Base-by-base conservation (phyloP, 2,888 invertebrate species). In the Arge pagana region DNA sequence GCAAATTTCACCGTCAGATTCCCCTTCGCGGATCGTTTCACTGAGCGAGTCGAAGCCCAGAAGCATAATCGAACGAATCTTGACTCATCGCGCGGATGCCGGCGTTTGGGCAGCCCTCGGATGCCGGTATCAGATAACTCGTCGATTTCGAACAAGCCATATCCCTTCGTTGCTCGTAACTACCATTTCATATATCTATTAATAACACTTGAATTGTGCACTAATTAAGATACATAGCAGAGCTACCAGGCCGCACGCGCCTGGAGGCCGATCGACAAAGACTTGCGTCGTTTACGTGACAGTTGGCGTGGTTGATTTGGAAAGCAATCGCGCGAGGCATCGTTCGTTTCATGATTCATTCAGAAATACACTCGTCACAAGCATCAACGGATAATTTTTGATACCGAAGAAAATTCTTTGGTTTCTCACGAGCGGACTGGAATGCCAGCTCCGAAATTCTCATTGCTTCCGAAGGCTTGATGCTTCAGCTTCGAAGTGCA, bases 231-330 rank as follows among this genome's bases (percentile, higher is more conserved):
- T 31, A 42, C 13, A 42, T 42, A 18, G 24, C 31, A 16, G 13
- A 30, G 7, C 7, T 8, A 19, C 30, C 10, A 8, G 8, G n/a
- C n/a, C 8, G n/a, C n/a, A 26, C 0, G 4, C n/a, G 10, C n/a
- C 30, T 54, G 56, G 63, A 63, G 65, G 61, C 61, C 64, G 61
- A 63, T 66, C 58, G 62, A 56, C 56, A 57, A 53, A 19, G 33
- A 36, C 53, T 54, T 59, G 56, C 48, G 40, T 56, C 48, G 58
- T 56, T 55, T 50, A 37, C 55, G 57, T 55, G 64, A 59, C 65
- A 63, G 65, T 63, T 66, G 62, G 66, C 57, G 52, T 61, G 57
- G 61, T 65, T 65, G 62, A 45, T 33, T 33, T 24, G 10, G 16
- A n/a, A n/a, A n/a, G n/a, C n/a, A n/a, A n/a, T n/a, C n/a, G n/a